phyloP scores from a whole-genome alignment of 2,888 invertebrate species.

The Nematopogon swammerdamellus region DNA sequence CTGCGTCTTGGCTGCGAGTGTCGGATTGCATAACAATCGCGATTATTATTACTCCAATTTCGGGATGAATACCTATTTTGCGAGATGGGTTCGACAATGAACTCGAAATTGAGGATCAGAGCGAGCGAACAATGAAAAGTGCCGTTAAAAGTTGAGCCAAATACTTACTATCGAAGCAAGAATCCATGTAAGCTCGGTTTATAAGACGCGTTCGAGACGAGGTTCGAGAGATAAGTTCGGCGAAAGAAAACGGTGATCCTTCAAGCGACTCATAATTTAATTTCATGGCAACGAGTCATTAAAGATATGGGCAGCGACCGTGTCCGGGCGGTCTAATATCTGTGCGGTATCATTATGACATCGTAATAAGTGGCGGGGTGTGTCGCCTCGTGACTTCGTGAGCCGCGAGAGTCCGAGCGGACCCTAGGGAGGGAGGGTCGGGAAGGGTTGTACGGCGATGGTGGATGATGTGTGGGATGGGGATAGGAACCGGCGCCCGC shows the following conservation, averaged over 20 bases:
- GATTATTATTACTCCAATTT: slow-evolving; percentile 36
- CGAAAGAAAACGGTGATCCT: too few species aligned
- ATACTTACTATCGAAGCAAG: background rate
- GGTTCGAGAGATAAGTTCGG: too few species aligned
- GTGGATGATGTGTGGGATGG: background rate
- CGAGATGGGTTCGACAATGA: background rate
- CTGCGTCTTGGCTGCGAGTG: slow-evolving; percentile 24
- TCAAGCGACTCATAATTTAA: too few species aligned
- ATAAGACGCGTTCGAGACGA: too few species aligned
- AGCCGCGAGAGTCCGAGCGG: background rate
- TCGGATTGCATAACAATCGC: slow-evolving; percentile 39
- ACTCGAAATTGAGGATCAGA: background rate
- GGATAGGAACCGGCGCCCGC: background rate
- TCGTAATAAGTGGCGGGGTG: background rate
- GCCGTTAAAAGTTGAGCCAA: background rate
- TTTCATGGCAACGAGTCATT: too few species aligned
- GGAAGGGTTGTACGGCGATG: background rate
- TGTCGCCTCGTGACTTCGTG: background rate
- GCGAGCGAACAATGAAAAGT: background rate
- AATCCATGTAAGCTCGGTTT: too few species aligned
- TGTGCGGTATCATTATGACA: background rate
- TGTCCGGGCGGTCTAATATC: background rate
- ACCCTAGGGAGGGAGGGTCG: background rate
- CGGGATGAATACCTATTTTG: slow-evolving; percentile 16
- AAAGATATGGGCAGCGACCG: background rate